A percentile compares a stretch with the other conserved stretches of the same genome.
Conservation (phyloP, 2,113 vertebrate genomes). For the Oreamnos americanus region DNA sequence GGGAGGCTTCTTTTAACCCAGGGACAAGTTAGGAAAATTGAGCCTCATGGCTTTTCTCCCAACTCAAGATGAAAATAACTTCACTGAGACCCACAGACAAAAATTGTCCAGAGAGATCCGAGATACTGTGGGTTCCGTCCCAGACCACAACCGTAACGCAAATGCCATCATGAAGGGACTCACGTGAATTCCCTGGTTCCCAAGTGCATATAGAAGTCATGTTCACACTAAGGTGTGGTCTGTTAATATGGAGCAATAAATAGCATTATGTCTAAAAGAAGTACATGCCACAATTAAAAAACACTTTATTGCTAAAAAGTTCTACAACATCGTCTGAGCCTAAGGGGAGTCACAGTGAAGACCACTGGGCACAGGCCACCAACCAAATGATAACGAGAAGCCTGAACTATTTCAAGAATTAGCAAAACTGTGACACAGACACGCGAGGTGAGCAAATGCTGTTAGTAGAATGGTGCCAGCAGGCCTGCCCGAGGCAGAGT, state of each 20-base stretch:
- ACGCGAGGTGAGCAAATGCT: not conserved
- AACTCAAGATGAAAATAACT: not conserved
- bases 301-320: not conserved
- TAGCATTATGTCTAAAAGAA: not conserved
- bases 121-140: not conserved
- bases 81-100: not conserved
- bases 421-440: not conserved
- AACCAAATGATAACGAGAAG: accelerated
- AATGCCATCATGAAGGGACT: not conserved
- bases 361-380: not conserved
- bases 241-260: not conserved
- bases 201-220: not conserved
- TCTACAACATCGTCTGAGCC: not conserved
- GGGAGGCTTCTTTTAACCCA: not conserved
- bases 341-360: not conserved
- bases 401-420: not conserved
- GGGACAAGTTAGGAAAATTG: not conserved
- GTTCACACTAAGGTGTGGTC: not conserved
- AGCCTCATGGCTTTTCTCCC: not conserved
- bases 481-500: not conserved
- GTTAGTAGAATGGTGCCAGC: too few relatives aligned
- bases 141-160: not conserved
- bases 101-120: not conserved
- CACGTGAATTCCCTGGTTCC: not conserved
- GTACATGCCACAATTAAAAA: not conserved